Evolutionary conservation across 2,888 invertebrate species (phyloP).

Genomic region (Daptonema setosum): DNA sequence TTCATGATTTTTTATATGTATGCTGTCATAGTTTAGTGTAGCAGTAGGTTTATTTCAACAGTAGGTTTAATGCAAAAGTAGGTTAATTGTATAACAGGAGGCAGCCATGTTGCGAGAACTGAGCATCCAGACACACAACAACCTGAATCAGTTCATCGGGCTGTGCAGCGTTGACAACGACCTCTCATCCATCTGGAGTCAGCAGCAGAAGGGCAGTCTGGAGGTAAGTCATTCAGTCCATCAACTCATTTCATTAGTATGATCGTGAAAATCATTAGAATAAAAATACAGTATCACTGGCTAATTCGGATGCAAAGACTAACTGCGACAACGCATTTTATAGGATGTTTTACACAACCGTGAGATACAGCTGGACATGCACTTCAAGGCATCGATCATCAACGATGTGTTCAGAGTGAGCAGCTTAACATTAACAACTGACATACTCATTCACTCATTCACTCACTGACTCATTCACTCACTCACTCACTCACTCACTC

Average conservation of each 20-base stretch:
- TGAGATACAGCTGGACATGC: background rate
- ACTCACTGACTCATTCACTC: background rate
- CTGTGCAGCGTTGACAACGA: background rate
- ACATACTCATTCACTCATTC: background rate
- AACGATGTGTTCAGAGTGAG: slow-evolving; percentile 1
- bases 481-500: background rate
- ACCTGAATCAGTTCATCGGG: slow-evolving; percentile 1
- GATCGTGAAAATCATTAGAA: background rate
- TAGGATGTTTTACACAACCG: background rate
- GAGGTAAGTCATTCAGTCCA: background rate
- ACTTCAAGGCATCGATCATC: slow-evolving; percentile 1
- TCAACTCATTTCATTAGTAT: no score
- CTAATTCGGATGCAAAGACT: no score
- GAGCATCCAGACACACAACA: background rate
- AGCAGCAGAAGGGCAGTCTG: background rate
- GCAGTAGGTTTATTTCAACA: no score
- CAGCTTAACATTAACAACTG: background rate
- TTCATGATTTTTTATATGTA: no score
- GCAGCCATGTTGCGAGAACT: background rate
- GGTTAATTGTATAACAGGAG: no score
- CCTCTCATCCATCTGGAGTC: background rate
- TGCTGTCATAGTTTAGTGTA: no score
- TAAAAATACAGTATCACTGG: no score
- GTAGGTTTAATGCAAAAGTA: no score
- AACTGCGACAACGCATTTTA: no score